Conservation (phyloP, 2,888 invertebrate genomes). For the Drosophila recens region DNA sequence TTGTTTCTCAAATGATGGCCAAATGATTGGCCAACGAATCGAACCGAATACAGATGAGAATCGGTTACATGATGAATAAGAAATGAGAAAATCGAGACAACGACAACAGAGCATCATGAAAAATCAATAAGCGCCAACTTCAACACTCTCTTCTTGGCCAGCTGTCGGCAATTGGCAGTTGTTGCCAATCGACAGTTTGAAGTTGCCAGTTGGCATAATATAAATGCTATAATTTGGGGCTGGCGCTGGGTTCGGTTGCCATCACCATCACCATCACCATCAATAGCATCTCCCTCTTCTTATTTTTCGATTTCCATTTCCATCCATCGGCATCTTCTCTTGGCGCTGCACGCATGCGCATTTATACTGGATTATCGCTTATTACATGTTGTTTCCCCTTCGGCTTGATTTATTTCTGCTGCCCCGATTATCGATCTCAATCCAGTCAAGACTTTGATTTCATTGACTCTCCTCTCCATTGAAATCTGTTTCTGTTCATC, state of each 20-base stretch:
- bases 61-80: slow-evolving; percentile 7
- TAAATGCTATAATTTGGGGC: slow-evolving; percentile 69
- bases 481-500: not conserved
- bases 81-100: not conserved
- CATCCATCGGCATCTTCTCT: slow-evolving; percentile 5
- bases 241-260: slow-evolving; percentile 39
- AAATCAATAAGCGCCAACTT: slow-evolving; percentile 73
- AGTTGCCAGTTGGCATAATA: slow-evolving; percentile 33
- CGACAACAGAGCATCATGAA: slow-evolving; percentile 33
- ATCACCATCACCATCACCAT: slow-evolving; percentile 8
- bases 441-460: slow-evolving; percentile 12
- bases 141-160: slow-evolving; percentile 28
- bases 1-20: slow-evolving; percentile 38
- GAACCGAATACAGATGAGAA: slow-evolving; percentile 5
- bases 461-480: not conserved
- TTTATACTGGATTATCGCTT: slow-evolving; percentile 79
- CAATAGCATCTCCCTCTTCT: not conserved
- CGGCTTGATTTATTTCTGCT: slow-evolving; percentile 63
- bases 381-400: slow-evolving; percentile 70
- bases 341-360: slow-evolving; percentile 73
- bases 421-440: slow-evolving; percentile 66
- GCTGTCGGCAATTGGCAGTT: slow-evolving; percentile 27
- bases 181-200: slow-evolving; percentile 8
- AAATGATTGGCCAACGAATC: slow-evolving; percentile 13
- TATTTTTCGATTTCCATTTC: not conserved